Evolutionary conservation across 2,888 invertebrate species (phyloP).

Genomic region (Orgyia antiqua): DNA sequence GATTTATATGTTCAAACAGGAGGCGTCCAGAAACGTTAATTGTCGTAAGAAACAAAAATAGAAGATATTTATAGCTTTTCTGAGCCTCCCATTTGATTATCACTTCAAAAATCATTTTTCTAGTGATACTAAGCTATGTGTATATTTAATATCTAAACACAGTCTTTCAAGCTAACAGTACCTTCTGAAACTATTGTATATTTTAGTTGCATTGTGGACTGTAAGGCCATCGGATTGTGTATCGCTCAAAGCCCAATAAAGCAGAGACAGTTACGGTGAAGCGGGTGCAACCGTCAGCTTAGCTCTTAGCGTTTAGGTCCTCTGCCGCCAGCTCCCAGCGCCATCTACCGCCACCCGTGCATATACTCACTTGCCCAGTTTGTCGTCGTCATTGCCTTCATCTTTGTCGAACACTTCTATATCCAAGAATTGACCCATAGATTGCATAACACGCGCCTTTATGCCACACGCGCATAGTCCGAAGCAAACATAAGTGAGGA

Average conservation of each 20-base stretch:
- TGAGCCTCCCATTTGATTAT: too few relatives aligned
- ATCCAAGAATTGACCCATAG: slow-evolving; percentile 85
- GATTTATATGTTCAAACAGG: too few relatives aligned
- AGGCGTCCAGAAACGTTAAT: too few relatives aligned
- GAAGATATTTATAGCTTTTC: too few relatives aligned
- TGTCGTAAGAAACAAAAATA: too few relatives aligned
- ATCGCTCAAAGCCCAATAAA: slow-evolving; percentile 12
- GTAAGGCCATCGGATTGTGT: slow-evolving; percentile 14
- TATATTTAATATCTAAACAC: not conserved
- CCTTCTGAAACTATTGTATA: not conserved
- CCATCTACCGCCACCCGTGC: slow-evolving; percentile 20
- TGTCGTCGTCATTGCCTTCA: slow-evolving; percentile 90
- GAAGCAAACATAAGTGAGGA: slow-evolving; percentile 70
- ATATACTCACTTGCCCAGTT: slow-evolving; percentile 88
- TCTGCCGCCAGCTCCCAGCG: slow-evolving; percentile 4
- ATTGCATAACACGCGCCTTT: slow-evolving; percentile 78
- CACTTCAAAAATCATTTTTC: too few relatives aligned
- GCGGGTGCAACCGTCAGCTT: slow-evolving; percentile 30
- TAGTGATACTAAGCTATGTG: not conserved
- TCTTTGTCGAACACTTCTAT: slow-evolving; percentile 92
- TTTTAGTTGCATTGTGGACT: slow-evolving; percentile 10
- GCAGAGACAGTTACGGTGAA: slow-evolving; percentile 24
- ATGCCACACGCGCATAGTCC: slow-evolving; percentile 59
- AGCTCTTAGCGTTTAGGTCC: slow-evolving; percentile 11
- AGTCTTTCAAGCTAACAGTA: slow-evolving; percentile 15